Evolutionary conservation across 2,888 invertebrate genomes (phyloP), one percentile per base, ranked within the genome.

Genomic region (Melanostoma mellinum): DNA sequence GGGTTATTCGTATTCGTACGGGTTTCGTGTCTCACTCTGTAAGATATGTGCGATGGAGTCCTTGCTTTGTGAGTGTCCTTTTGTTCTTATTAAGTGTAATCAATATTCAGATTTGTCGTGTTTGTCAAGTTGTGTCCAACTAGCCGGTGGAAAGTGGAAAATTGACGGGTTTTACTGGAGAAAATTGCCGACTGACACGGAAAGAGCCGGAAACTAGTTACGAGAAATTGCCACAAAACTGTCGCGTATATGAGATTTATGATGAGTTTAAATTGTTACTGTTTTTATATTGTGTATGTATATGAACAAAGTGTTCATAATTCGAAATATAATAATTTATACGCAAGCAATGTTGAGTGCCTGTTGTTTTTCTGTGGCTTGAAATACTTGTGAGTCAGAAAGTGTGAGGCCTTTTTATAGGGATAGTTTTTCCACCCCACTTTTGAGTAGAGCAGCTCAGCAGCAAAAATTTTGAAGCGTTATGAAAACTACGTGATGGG

Each of bases 81-180:
- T 84, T 84, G 56, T 80, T 20, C 48, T 86, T 85, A 86, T 86
- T 86, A 86, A 82, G 74, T 63, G 53, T 85, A 85, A 86, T 86
- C 86, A 86, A 86, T 86, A 86, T 86, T 86, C 86, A 73, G 77
- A 85, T 86, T 86, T 86, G 82, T 72, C 86, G 85, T 86, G 86
- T 85, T 75, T 77, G 72, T 77, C 74, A 67, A 72, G 67, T 86
- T 74, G 74, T 80, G 48, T 44, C 44, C 46, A 44, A 36, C 42
- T 30, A 72, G 69, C 65, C 67, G 76, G 75, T 80, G 75, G 79
- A 85, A 85, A 85, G 85, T 85, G 85, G 80, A 85, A 85, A 85
- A 85, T 80, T 85, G 80, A 80, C 80, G 75, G 80, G 58, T 75
- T 80, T 46, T 67, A 40, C 48, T 74, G 32, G 20, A 71, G 75